phyloP scores from a whole-genome alignment of 2,888 invertebrate species.

The Ceratothoa steindachneri region DNA sequence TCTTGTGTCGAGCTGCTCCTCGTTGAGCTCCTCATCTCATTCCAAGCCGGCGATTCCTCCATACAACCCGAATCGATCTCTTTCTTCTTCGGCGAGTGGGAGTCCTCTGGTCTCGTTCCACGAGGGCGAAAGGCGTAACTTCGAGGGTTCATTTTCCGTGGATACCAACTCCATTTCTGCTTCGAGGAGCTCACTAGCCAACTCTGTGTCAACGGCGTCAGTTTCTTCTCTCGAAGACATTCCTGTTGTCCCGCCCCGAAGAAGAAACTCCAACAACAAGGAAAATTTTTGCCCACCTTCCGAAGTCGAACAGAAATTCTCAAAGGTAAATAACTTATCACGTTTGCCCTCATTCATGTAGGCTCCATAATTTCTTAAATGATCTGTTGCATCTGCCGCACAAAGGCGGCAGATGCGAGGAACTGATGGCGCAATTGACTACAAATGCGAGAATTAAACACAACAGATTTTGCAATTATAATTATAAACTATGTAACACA shows the following conservation, averaged over 20 bases:
- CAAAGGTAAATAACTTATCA: constrained; percentile 29
- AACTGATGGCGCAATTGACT: too few relatives aligned
- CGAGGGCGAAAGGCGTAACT: background rate
- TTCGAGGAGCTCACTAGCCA: background rate
- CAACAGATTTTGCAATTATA: too few relatives aligned
- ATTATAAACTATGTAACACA: too few relatives aligned
- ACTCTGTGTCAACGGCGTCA: constrained; percentile 24
- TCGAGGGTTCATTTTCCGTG: background rate
- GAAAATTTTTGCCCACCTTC: constrained; percentile 51
- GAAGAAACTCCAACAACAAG: constrained; percentile 56
- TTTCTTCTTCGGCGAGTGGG: constrained; percentile 46
- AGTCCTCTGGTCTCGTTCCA: constrained; percentile 24
- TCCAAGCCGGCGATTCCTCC: background rate
- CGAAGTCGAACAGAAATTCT: constrained; percentile 27
- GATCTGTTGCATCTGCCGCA: too few relatives aligned
- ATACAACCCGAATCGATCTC: background rate
- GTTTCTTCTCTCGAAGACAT: constrained; percentile 48
- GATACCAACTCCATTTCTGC: background rate
- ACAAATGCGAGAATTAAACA: too few relatives aligned
- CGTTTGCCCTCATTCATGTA: too few relatives aligned
- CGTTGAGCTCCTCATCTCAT: background rate
- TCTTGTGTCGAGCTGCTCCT: constrained; percentile 44
- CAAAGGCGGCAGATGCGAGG: too few relatives aligned
- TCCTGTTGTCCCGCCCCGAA: constrained; percentile 60
- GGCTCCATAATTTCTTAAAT: too few relatives aligned